Conservation (phyloP, 1,140 invertebrate species). For the Drosophila mojavensis region DNA sequence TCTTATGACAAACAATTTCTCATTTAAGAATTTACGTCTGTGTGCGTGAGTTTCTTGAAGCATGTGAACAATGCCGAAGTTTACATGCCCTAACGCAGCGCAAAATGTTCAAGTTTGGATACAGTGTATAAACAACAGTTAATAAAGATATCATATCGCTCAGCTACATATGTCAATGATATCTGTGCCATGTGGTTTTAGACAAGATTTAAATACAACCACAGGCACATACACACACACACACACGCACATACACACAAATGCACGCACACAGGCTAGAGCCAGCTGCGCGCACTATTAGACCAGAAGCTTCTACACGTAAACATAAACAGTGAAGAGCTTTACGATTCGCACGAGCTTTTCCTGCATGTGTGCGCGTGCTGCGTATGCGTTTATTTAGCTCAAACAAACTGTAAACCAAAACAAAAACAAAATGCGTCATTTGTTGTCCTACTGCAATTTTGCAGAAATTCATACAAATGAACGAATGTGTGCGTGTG, state of each 20-base stretch:
- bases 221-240: not conserved
- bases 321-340: constrained; percentile 40
- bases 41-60: not conserved
- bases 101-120: constrained; percentile 6
- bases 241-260: not conserved
- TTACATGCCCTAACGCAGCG: constrained; percentile 13
- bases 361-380: not conserved
- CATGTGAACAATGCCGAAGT: constrained; percentile 10
- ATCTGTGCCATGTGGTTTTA: constrained; percentile 32
- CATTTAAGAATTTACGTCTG: constrained; percentile 1
- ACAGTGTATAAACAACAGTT: constrained; percentile 31
- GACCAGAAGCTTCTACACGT: constrained; percentile 29
- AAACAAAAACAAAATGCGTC: constrained; percentile 26
- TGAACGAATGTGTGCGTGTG: too few species aligned
- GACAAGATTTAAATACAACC: not conserved
- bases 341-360: constrained; percentile 26
- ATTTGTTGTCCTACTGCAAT: constrained; percentile 1
- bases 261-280: not conserved
- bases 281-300: constrained; percentile 15
- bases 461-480: too few species aligned
- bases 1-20: constrained; percentile 30
- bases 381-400: not conserved
- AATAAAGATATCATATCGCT: constrained; percentile 37
- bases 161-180: constrained; percentile 23
- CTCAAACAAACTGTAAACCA: constrained; percentile 12